A percentile compares a stretch with the other conserved stretches of the same genome.
Conservation (phyloP, 1,140 invertebrate species). For the Cardiocondyla obscurior region DNA sequence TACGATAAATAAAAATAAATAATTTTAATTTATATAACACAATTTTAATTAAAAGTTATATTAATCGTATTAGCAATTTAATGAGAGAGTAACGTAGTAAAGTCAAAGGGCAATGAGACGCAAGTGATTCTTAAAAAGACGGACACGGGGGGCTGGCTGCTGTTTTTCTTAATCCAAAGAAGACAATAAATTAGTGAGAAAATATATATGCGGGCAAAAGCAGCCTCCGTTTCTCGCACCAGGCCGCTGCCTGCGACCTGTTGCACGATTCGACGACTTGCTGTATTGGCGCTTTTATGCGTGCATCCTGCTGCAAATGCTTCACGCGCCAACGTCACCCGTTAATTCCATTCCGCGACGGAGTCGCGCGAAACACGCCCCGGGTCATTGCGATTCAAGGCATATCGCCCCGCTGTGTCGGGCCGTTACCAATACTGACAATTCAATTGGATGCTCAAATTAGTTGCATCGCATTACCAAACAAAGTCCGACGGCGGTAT, state of each 20-base stretch:
- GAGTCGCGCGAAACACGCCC: neutral
- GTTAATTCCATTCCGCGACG: constrained; percentile 24
- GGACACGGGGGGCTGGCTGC: neutral
- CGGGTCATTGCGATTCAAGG: neutral
- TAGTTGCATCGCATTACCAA: neutral
- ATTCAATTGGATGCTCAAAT: neutral
- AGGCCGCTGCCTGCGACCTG: constrained; percentile 77
- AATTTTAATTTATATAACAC: neutral
- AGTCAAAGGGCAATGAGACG: no score
- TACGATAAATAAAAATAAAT: neutral
- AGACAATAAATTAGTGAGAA: constrained; percentile 24
- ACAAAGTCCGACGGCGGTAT: neutral
- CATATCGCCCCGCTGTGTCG: neutral
- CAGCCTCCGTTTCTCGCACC: constrained; percentile 67
- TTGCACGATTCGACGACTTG: constrained; percentile 73
- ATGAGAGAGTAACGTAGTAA: no score
- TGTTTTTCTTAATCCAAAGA: neutral
- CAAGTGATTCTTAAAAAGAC: no score
- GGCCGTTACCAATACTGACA: neutral
- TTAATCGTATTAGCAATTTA: neutral
- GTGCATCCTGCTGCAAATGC: constrained; percentile 30
- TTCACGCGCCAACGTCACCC: constrained; percentile 32
- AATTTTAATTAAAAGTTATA: neutral
- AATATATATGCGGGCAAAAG: constrained; percentile 37
- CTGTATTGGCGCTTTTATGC: constrained; percentile 46